Conservation (phyloP, 2,797 vertebrate genomes). For the Hipposideros larvatus region DNA sequence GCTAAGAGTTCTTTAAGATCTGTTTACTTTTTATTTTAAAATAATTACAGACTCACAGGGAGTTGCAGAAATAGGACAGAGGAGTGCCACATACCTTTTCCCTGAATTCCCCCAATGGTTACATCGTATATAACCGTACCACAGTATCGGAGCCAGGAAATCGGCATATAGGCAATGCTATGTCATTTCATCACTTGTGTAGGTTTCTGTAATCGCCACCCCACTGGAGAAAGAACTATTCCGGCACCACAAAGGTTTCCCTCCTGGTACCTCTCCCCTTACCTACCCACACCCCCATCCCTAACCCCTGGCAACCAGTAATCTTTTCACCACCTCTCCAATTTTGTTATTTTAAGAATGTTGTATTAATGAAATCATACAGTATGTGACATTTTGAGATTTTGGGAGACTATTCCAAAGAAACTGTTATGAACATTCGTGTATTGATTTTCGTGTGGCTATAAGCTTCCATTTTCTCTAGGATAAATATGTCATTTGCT, state of each 20-base stretch:
- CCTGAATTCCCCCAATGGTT: neutral
- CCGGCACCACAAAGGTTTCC: neutral
- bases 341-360: neutral
- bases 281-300: neutral
- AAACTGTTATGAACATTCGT: accelerated
- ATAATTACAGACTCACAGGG: neutral
- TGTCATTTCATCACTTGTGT: neutral
- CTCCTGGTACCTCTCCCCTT: accelerated
- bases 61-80: neutral
- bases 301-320: neutral
- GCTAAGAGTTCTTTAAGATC: neutral
- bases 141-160: neutral
- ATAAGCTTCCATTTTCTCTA: neutral
- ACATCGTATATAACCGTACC: accelerated
- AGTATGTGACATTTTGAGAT: neutral
- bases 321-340: neutral
- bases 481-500: neutral
- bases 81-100: neutral
- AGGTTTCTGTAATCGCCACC: too few species aligned
- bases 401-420: neutral
- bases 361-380: neutral
- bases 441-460: neutral
- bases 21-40: neutral
- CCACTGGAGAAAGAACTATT: neutral
- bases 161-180: accelerated